These are phyloP conservation scores for Coptodon rendalli DNA, from an alignment of 2,113 vertebrate species.

Conservation along the genomic window DNA sequence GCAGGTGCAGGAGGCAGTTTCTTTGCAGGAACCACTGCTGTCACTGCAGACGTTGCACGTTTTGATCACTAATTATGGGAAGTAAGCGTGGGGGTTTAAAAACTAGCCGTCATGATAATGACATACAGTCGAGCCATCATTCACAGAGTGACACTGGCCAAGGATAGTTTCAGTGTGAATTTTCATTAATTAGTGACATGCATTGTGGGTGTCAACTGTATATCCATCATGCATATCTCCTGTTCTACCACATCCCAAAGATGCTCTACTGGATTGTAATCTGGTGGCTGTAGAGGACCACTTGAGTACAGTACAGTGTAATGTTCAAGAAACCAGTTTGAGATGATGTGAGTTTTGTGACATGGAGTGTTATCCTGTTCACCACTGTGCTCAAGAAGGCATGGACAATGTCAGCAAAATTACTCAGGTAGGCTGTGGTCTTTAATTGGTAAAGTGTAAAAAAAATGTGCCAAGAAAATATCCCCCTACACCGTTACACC, in stretches of 20 bases:
- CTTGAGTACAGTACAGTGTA: not conserved
- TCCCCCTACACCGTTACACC: not conserved
- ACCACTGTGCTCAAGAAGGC: not conserved
- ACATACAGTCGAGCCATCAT: conserved; percentile 13
- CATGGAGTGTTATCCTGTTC: not conserved
- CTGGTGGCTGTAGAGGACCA: not conserved
- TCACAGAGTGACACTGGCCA: conserved; percentile 23
- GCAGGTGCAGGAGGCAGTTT: conserved; percentile 1
- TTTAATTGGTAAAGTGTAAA: not conserved
- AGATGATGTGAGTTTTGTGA: not conserved
- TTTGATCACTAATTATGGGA: not conserved
- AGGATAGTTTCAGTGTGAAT: not conserved
- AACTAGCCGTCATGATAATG: conserved; percentile 4
- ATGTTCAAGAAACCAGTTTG: not conserved
- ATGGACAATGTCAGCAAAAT: not conserved
- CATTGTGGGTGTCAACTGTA: not conserved
- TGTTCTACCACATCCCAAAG: not conserved
- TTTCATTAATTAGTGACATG: conserved; percentile 16
- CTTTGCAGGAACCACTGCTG: conserved; percentile 45
- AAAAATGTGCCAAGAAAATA: not conserved
- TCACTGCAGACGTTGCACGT: not conserved
- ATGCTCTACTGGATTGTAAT: not conserved
- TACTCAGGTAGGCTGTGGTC: not conserved
- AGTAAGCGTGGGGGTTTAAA: not conserved
- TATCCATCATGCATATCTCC: not conserved